Percentiles rank a stretch among this genome's conserved stretches.
These are phyloP conservation scores for Micromesistius poutassou DNA, from an alignment of 2,797 vertebrate genomes.

Conservation along the genomic window DNA sequence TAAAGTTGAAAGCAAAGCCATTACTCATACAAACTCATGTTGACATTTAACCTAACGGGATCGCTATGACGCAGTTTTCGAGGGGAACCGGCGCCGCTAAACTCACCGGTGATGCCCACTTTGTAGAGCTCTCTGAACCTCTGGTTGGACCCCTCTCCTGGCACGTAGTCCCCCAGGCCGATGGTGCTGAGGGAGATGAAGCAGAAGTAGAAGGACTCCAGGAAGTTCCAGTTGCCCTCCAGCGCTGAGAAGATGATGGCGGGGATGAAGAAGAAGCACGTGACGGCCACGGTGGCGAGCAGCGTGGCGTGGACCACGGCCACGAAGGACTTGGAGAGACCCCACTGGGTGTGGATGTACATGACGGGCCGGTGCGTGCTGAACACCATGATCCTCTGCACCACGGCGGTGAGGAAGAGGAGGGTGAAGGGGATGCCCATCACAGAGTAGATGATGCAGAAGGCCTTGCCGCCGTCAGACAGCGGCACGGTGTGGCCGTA, in stretches of 20 bases:
- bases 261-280: constrained; percentile 92
- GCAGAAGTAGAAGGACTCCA: constrained; percentile 98
- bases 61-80: background rate
- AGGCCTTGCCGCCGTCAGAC: constrained; percentile 92
- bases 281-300: constrained; percentile 79
- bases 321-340: constrained; percentile 86
- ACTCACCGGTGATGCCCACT: constrained; percentile 94
- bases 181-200: constrained; percentile 98
- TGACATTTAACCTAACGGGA: background rate
- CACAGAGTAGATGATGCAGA: constrained; percentile 94
- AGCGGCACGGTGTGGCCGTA: constrained; percentile 96
- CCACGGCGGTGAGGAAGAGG: constrained; percentile 94
- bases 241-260: constrained; percentile 88
- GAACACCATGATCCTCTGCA: constrained; percentile 89
- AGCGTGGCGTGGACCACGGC: constrained; percentile 82
- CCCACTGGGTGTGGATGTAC: constrained; percentile 89
- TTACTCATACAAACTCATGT: background rate
- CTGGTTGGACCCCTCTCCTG: constrained; percentile 90
- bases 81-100: background rate
- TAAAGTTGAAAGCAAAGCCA: background rate
- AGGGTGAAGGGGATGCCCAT: constrained; percentile 97
- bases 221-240: constrained; percentile 96
- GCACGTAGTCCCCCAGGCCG: constrained; percentile 94
- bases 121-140: constrained; percentile 93
- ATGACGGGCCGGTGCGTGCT: constrained; percentile 83